Conservation (phyloP, 1,140 invertebrate species). For the Epicauta chinensis region DNA sequence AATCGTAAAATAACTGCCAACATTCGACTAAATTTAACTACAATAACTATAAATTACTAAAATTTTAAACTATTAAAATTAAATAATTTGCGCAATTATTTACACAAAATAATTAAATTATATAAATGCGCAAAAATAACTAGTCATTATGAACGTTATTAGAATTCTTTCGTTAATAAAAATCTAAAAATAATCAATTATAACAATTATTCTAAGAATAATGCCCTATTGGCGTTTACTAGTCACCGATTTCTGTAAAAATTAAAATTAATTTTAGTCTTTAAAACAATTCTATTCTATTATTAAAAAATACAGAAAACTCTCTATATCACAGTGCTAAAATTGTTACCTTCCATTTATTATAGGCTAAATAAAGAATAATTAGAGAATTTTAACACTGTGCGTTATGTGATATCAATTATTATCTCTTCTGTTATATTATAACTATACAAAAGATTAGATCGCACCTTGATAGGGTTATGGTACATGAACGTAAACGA, state of each 20-base stretch:
- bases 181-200: too few relatives aligned
- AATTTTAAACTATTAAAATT: neutral
- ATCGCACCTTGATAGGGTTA: slow-evolving; percentile 38
- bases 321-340: slow-evolving; percentile 1
- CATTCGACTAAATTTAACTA: slow-evolving; percentile 34
- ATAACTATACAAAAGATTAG: slow-evolving; percentile 32
- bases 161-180: too few relatives aligned
- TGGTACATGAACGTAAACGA: slow-evolving; percentile 34
- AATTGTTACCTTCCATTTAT: neutral
- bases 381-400: slow-evolving; percentile 1
- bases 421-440: slow-evolving; percentile 6
- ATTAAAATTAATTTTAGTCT: too few relatives aligned
- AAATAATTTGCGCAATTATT: neutral
- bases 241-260: too few relatives aligned
- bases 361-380: slow-evolving; percentile 4
- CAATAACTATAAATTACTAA: slow-evolving; percentile 11
- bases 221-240: too few relatives aligned
- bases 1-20: slow-evolving; percentile 23
- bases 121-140: neutral
- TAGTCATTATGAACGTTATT: too few relatives aligned
- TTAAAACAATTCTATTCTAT: neutral
- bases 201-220: too few relatives aligned
- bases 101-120: neutral
- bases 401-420: neutral
- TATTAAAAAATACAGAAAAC: neutral